Percentiles rank a stretch among this genome's conserved stretches.
Evolutionary conservation across 2,797 vertebrate species (phyloP).

Genomic region (Acanthopagrus latus): DNA sequence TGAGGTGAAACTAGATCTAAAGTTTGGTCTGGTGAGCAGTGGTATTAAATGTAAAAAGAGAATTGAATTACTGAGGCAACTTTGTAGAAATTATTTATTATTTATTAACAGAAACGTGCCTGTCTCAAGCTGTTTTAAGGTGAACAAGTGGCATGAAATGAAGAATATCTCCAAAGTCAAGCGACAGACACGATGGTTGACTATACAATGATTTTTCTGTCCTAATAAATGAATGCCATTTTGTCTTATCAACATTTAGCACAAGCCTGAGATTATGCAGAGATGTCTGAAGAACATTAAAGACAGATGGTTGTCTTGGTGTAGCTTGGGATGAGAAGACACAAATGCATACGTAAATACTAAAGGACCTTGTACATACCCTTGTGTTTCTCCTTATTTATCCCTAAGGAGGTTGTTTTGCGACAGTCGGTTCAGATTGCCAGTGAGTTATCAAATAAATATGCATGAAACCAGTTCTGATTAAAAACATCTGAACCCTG

Average conservation of each 20-base stretch:
- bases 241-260: slow-evolving; percentile 1
- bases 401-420: background rate
- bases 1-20: background rate
- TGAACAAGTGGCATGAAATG: background rate
- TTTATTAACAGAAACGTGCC: background rate
- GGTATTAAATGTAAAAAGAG: background rate
- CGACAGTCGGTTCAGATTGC: background rate
- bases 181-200: background rate
- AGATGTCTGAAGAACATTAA: background rate
- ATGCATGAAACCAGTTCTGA: background rate
- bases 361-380: background rate
- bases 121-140: background rate
- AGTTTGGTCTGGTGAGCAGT: background rate
- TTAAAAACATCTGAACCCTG: background rate
- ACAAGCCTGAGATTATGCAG: background rate
- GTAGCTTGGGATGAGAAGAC: background rate
- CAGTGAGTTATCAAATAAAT: background rate
- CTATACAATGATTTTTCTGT: background rate
- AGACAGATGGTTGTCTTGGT: background rate
- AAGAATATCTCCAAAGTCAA: background rate
- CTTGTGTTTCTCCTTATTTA: background rate
- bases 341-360: background rate
- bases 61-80: background rate
- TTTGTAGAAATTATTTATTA: too few species aligned
- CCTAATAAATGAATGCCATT: background rate